phyloP scores from a whole-genome alignment of 2,797 vertebrate species.

The Tapirus indicus region DNA sequence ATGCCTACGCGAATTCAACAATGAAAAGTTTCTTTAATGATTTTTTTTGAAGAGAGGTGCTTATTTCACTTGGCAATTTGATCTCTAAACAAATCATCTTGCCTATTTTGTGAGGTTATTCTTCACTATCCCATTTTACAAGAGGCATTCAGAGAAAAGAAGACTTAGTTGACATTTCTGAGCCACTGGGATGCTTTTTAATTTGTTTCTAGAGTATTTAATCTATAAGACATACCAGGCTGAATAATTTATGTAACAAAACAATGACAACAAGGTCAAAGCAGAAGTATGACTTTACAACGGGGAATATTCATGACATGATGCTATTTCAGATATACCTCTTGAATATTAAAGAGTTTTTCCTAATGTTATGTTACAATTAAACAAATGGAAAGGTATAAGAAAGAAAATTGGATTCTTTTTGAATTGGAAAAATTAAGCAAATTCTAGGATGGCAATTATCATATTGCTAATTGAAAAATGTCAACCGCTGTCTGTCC shows the following conservation, averaged over 20 bases:
- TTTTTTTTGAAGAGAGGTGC: neutral
- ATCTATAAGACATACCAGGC: constrained; percentile 79
- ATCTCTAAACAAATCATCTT: constrained; percentile 76
- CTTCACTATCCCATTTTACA: constrained; percentile 70
- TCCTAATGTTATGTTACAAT: constrained; percentile 79
- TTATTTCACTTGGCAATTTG: constrained; percentile 51
- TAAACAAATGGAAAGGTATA: constrained; percentile 77
- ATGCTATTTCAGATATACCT: constrained; percentile 74
- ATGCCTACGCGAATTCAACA: neutral
- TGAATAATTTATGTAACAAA: constrained; percentile 87
- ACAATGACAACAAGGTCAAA: constrained; percentile 86
- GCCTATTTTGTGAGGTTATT: constrained; percentile 57
- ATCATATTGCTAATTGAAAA: constrained; percentile 77
- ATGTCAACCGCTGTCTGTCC: constrained; percentile 39
- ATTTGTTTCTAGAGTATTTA: constrained; percentile 81
- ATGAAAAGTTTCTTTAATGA: neutral
- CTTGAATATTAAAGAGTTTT: constrained; percentile 83
- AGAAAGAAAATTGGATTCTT: constrained; percentile 77
- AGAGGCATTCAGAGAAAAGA: constrained; percentile 28
- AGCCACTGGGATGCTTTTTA: constrained; percentile 76
- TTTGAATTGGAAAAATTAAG: constrained; percentile 74
- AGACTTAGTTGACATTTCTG: constrained; percentile 76
- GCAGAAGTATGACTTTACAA: constrained; percentile 81
- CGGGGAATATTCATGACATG: constrained; percentile 79
- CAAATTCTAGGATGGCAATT: constrained; percentile 60